Base-by-base conservation (phyloP, 2,113 vertebrate genomes). In the Gambusia holbrooki region DNA sequence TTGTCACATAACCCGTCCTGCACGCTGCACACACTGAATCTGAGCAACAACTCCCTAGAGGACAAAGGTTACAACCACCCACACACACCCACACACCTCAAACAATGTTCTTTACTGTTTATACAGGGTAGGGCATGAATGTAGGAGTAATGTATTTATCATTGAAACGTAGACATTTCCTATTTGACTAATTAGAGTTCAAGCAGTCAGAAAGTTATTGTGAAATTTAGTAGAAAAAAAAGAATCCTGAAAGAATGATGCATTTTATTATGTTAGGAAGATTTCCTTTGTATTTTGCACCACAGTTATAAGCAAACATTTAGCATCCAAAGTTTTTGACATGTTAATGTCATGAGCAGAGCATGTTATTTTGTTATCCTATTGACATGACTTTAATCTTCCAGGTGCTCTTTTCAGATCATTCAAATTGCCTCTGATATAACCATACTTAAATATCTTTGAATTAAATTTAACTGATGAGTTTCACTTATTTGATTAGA, bases 41-140 rank as follows among this genome's bases (percentile, higher is more conserved):
- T 99, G 88, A 95, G 97, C 84, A 97, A 95, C 92, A 99, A 99
- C 90, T 92, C 96, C 0, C 93, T 99, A 82, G 98, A 99, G 91
- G 98, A 99, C 48, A 96, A 97, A 97, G 98, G 97, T 99, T n/a
- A 92, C 63, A 70, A 37, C 77, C 11, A 73, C n/a, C 13, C 76
- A 71, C 60, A 60, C 58, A 73, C 66, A 76, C 32, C 71, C 48
- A 32, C 66, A 64, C n/a, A 29, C 25, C 58, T 2, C 69, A 37
- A 22, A 58, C 32, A 17, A 11, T 40, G 1, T 32, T 33, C 5
- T 19, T 30, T 11, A 32, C 62, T 60, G 60, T 29, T 48, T 60
- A 14, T 14, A 19, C 9, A 40, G 15, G n/a, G 51, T 66, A 27
- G 51, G 7, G 22, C 35, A 10, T 7, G 25, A 12, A 22, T 5